These are phyloP conservation scores for Habropoda laboriosa DNA, from an alignment of 1,140 invertebrate species.

Conservation along the genomic window DNA sequence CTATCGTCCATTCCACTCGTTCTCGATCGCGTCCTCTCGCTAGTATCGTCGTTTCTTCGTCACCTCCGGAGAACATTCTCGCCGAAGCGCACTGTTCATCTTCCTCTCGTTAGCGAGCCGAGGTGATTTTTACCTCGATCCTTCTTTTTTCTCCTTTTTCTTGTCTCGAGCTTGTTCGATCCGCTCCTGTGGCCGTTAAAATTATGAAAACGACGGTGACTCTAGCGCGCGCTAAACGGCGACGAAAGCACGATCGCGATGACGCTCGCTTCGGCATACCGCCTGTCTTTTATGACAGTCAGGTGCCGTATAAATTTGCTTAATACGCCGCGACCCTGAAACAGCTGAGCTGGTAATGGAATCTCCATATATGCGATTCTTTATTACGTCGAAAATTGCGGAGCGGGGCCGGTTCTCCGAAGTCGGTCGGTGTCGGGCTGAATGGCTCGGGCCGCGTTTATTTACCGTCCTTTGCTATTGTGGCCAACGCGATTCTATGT, in stretches of 20 bases:
- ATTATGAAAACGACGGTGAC: slow-evolving; percentile 45
- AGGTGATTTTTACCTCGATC: neutral
- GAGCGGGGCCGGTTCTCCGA: slow-evolving; percentile 53
- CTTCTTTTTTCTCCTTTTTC: slow-evolving; percentile 17
- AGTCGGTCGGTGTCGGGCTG: slow-evolving; percentile 23
- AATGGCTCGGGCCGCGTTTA: neutral
- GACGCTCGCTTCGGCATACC: slow-evolving; percentile 56
- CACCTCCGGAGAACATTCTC: neutral
- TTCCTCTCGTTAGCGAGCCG: slow-evolving; percentile 21
- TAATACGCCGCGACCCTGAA: slow-evolving; percentile 67
- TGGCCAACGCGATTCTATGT: neutral
- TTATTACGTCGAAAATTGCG: slow-evolving; percentile 66
- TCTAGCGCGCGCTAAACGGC: slow-evolving; percentile 47
- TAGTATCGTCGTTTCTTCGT: neutral
- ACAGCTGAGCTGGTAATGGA: slow-evolving; percentile 65
- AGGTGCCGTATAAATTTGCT: slow-evolving; percentile 68
- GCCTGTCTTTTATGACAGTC: slow-evolving; percentile 69
- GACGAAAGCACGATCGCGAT: slow-evolving; percentile 60
- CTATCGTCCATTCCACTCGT: slow-evolving; percentile 27
- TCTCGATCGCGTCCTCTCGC: slow-evolving; percentile 29
- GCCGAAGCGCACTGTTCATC: neutral
- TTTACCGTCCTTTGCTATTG: slow-evolving; percentile 14
- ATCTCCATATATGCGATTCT: slow-evolving; percentile 66
- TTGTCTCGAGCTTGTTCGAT: neutral
- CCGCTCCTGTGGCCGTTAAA: slow-evolving; percentile 11